Base-by-base conservation (phyloP, 2,888 invertebrate genomes). In the Plagiodera versicolora region DNA sequence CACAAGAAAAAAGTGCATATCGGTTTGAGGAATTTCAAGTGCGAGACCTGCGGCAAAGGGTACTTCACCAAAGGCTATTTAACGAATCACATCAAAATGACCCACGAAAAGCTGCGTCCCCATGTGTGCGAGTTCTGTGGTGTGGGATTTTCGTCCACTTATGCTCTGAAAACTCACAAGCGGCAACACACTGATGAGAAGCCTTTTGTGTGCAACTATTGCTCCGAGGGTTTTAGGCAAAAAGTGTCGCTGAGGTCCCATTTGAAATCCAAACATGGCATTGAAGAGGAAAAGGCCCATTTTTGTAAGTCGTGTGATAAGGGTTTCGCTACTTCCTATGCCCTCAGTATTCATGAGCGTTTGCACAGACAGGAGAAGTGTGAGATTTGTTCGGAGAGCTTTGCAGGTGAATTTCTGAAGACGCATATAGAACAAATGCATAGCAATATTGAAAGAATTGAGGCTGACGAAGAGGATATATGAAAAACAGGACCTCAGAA, bases 1-100 rank as follows among this genome's bases (percentile, higher is more conserved):
- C 77, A 77, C 56, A 66, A 71, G 51, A 70, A 70, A 14, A 77
- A 76, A 48, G 71, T 71, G 32, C 77, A 77, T 59, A 69, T 68
- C 35, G 72, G 72, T 63, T 67, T 70, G 51, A 65, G 68, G 32
- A 72, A 69, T 20, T 70, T 69, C 58, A 72, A 72, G 35, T 74
- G 73, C 60, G 68, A 72, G 52, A 70, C 69, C 10, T 74, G 73
- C 54, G 73, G 72, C 5, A 71, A 71, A 54, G 65, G 65, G 4
- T 71, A 70, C 53, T 72, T 66, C 48, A 71, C 73, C 1, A 64
- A 66, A 4, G 63, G 66, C 1, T 67, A 74, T 51, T 63, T 72
- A 56, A 69, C 63, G 20, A 58, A 64, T 5, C 73, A 74, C 48
- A 61, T 68, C 11, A 68, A 66, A 32, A 71, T 70, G 71, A 72